These are phyloP conservation scores for Orthonychiurus folsomi DNA, from an alignment of 2,888 invertebrate genomes.

Conservation along the genomic window DNA sequence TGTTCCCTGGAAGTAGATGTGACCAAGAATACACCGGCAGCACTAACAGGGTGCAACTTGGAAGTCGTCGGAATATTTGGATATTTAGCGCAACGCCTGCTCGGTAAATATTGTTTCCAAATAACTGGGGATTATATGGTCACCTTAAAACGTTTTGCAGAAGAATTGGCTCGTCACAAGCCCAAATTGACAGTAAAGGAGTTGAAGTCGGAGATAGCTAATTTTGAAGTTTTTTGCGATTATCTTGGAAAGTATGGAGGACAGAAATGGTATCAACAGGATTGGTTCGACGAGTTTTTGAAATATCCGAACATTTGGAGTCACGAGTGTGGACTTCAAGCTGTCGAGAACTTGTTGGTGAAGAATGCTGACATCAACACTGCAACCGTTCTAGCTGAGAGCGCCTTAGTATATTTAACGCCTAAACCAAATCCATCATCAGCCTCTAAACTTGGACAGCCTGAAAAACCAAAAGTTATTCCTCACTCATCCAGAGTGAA, in stretches of 20 bases:
- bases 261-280: slow-evolving; percentile 16
- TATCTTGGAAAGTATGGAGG: slow-evolving; percentile 17
- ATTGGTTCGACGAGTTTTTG: slow-evolving; percentile 13
- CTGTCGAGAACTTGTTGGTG: background rate
- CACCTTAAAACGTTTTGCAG: background rate
- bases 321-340: background rate
- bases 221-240: slow-evolving; percentile 25
- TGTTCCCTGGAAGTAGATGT: too few species aligned
- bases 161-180: slow-evolving; percentile 11
- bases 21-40: background rate
- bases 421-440: too few species aligned
- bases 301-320: background rate
- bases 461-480: background rate
- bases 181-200: slow-evolving; percentile 28
- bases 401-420: background rate
- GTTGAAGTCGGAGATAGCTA: slow-evolving; percentile 17
- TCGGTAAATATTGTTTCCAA: background rate
- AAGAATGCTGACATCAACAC: background rate
- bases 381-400: background rate
- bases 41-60: background rate
- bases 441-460: background rate
- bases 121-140: background rate
- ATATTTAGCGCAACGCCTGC: background rate
- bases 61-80: background rate
- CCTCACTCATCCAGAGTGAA: background rate